These are phyloP conservation scores for Drepana arcuata DNA, from an alignment of 1,140 invertebrate species.

Conservation along the genomic window DNA sequence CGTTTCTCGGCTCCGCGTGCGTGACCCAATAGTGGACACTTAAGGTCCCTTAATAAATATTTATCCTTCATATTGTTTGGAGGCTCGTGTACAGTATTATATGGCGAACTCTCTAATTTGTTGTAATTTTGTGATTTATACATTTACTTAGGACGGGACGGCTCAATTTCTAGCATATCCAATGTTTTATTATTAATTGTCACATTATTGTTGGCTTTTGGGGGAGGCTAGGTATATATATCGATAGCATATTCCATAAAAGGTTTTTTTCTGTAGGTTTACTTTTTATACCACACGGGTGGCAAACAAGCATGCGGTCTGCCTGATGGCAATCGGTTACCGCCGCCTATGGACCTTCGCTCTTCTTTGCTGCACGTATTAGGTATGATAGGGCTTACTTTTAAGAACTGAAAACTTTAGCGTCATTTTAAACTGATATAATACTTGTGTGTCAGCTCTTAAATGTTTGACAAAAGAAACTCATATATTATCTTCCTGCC, in stretches of 20 bases:
- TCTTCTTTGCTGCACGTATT: too few relatives aligned
- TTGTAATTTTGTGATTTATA: slow-evolving; percentile 49
- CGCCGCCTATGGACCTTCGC: too few relatives aligned
- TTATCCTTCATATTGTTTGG: slow-evolving; percentile 51
- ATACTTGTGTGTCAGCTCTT: too few relatives aligned
- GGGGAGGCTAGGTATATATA: not conserved
- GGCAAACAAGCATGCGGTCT: not conserved
- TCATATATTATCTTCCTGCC: too few relatives aligned
- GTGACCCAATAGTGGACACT: slow-evolving; percentile 51
- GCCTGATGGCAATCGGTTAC: too few relatives aligned
- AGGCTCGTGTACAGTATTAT: slow-evolving; percentile 34
- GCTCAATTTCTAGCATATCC: not conserved
- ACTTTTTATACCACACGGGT: not conserved
- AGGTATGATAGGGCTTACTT: too few relatives aligned
- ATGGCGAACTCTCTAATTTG: slow-evolving; percentile 29
- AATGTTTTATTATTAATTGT: not conserved
- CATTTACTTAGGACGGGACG: slow-evolving; percentile 3
- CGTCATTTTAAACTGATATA: too few relatives aligned
- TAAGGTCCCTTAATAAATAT: slow-evolving; percentile 55
- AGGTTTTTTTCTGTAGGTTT: not conserved
- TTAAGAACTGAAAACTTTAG: too few relatives aligned
- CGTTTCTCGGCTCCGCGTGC: slow-evolving; percentile 15
- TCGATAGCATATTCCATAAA: not conserved
- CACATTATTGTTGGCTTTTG: not conserved
- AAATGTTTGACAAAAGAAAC: too few relatives aligned